These are phyloP conservation scores for Callyntrura sp. DNA, from an alignment of 2,888 invertebrate genomes.

Conservation along the genomic window DNA sequence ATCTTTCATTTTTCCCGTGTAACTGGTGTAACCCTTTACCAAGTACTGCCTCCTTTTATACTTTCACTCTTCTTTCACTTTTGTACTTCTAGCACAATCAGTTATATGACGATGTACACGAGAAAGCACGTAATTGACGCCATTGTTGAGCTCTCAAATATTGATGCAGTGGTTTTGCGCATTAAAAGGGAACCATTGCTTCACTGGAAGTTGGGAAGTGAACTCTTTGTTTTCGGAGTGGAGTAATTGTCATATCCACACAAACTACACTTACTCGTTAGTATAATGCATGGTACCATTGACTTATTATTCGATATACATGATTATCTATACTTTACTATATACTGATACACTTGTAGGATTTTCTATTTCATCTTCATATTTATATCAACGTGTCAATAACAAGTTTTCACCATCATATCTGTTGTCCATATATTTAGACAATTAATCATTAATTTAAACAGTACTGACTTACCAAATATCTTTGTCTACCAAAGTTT, in stretches of 20 bases:
- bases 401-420: too few species aligned
- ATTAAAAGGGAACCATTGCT: neutral
- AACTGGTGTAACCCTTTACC: neutral
- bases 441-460: too few species aligned
- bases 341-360: neutral
- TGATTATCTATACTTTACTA: neutral
- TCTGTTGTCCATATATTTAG: too few species aligned
- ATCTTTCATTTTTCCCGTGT: neutral
- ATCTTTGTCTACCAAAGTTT: too few species aligned
- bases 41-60: neutral
- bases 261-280: neutral
- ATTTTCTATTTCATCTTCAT: neutral
- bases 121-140: too few species aligned
- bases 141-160: too few species aligned
- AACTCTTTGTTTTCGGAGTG: conserved; percentile 26
- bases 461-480: too few species aligned
- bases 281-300: neutral
- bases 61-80: conserved; percentile 28
- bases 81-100: too few species aligned
- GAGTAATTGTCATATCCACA: neutral
- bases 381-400: neutral
- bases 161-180: neutral
- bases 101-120: too few species aligned
- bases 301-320: neutral
- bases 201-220: conserved; percentile 60